Conservation (phyloP, 2,113 vertebrate genomes). For the Formicarius rufipectus region DNA sequence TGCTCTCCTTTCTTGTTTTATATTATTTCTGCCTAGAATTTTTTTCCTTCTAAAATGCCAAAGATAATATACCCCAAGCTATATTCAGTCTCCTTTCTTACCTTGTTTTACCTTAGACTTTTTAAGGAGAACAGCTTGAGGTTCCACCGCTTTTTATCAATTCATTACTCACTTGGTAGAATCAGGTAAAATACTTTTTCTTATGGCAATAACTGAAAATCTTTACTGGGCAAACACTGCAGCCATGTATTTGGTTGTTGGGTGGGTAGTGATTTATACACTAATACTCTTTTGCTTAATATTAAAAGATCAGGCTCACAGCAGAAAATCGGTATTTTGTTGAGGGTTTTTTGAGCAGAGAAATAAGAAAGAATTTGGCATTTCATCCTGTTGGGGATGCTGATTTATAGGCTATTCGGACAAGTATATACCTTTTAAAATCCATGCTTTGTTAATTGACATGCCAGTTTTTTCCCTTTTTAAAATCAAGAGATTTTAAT, state of each 20-base stretch:
- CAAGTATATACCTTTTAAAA: neutral
- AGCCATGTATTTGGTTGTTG: accelerated
- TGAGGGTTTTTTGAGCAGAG: neutral
- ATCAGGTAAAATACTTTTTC: neutral
- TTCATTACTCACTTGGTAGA: neutral
- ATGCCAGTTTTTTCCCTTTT: neutral
- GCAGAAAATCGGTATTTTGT: accelerated
- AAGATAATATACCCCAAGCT: neutral
- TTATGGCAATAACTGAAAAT: neutral
- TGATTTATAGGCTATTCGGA: neutral
- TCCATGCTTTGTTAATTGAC: neutral
- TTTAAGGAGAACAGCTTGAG: neutral
- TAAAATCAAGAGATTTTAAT: neutral
- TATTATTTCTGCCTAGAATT: neutral
- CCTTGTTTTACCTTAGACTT: neutral
- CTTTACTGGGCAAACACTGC: neutral
- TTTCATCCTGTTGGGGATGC: neutral
- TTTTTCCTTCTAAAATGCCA: neutral
- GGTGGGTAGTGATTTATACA: neutral
- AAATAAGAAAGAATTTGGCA: neutral
- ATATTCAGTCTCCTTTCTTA: neutral
- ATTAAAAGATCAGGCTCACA: neutral
- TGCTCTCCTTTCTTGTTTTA: neutral
- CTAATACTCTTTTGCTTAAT: neutral
- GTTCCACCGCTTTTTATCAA: neutral